Conservation (phyloP, 2,888 invertebrate species). For the Antitype chi region DNA sequence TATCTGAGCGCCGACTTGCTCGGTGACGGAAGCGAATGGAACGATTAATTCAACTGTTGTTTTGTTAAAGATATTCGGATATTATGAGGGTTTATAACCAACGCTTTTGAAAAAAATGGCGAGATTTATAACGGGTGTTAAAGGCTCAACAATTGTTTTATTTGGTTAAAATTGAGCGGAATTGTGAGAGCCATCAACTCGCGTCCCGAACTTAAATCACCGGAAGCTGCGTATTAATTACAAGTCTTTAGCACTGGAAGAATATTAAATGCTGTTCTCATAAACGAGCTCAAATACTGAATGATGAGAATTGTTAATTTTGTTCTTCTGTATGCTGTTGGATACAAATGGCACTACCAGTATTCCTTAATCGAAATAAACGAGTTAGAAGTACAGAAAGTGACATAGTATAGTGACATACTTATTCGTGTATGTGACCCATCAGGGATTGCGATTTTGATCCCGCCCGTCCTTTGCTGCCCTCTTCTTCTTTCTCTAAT, state of each 20-base stretch:
- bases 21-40: constrained; percentile 47
- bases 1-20: constrained; percentile 45
- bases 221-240: constrained; percentile 22
- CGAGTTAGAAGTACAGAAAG: neutral
- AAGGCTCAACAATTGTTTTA: constrained; percentile 48
- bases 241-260: constrained; percentile 7
- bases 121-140: constrained; percentile 40
- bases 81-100: constrained; percentile 35
- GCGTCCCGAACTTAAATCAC: constrained; percentile 6
- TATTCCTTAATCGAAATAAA: neutral
- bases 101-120: constrained; percentile 32
- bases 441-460: too few relatives aligned
- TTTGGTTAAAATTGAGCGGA: constrained; percentile 14
- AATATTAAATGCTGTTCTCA: neutral
- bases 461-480: too few relatives aligned
- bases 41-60: constrained; percentile 55
- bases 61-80: constrained; percentile 56
- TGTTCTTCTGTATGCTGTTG: neutral
- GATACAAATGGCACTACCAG: neutral
- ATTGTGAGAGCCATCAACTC: constrained; percentile 10
- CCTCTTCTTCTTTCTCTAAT: too few relatives aligned
- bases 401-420: neutral
- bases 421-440: neutral
- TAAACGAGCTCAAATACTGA: neutral
- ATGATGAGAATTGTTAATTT: neutral